These are phyloP conservation scores for Clytia hemisphaerica DNA, from an alignment of 30 jellyfish, hydroid and myxozoan genomes.

Conservation along the genomic window DNA sequence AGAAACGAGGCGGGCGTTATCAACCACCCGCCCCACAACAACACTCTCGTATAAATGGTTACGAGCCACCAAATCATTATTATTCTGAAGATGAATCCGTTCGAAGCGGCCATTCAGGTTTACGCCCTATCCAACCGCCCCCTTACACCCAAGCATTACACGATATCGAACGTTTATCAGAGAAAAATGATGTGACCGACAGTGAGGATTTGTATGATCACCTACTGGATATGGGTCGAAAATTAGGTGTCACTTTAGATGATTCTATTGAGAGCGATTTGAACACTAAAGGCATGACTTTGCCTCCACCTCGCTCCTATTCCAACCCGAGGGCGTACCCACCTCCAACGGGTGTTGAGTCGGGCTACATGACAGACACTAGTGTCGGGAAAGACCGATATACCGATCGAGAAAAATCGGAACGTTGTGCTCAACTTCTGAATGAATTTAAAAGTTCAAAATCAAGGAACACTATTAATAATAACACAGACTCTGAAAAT, in stretches of 20 bases:
- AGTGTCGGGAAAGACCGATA: constrained; percentile 19
- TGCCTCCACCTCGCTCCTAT: constrained; percentile 49
- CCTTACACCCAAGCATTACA: constrained; percentile 30
- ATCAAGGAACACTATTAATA: constrained; percentile 11
- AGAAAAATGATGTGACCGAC: constrained; percentile 54
- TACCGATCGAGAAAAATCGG: constrained; percentile 87
- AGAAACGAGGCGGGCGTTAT: constrained; percentile 9
- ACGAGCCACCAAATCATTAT: constrained; percentile 46
- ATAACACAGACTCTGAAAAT: constrained; percentile 42
- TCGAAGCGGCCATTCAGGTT: constrained; percentile 40
- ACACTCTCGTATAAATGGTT: constrained; percentile 12
- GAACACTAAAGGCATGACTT: constrained; percentile 46
- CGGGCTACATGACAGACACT: constrained; percentile 70
- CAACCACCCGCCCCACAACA: constrained; percentile 40
- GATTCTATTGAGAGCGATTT: constrained; percentile 88
- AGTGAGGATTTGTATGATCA: constrained; percentile 82
- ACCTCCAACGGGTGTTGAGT: constrained; percentile 37
- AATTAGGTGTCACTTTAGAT: constrained; percentile 69
- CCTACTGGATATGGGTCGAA: constrained; percentile 70
- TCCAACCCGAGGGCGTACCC: constrained; percentile 47
- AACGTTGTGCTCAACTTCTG: constrained; percentile 79
- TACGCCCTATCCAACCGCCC: constrained; percentile 43
- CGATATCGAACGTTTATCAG: constrained; percentile 36
- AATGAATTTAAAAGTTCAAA: constrained; percentile 72
- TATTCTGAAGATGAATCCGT: constrained; percentile 48